Evolutionary conservation across 1,140 invertebrate genomes (phyloP), one percentile per base, ranked within the genome.

Genomic region (Ips nitidus): DNA sequence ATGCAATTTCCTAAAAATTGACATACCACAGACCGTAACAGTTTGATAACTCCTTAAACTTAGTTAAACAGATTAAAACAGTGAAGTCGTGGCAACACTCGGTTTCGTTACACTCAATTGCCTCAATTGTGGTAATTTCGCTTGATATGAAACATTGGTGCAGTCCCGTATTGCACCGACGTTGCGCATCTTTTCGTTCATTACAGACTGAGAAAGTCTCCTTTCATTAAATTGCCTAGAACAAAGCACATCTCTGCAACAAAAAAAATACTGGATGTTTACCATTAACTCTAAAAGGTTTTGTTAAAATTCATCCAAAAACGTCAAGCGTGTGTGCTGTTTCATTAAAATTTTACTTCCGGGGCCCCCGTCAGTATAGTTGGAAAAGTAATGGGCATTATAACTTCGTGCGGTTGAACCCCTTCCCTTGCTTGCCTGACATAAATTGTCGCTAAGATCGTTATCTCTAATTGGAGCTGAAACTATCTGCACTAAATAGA

Each of bases 331-430:
- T 42, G 39, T 59, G 41, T 62, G 7, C 36, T 22, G n/a, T 62
- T 62, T 62, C 60, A 60, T 43, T 41, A 43, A 60, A 60, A 41
- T 41, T 60, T 41, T 43, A 60, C 8, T 38, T 62, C 40, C 38
- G 6, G 57, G 39, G 5, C 45, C 42, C 40, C 42, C 57, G 53
- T 56, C 57, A 59, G 39, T 59, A 59, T 41, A 42, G 38, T 42
- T n/a, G 53, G 53, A 59, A 59, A 59, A 59, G 39, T 59, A 59
- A 59, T 59, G 57, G 57, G 57, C 57, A 59, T 59, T 59, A 41
- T 59, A 59, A 59, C 40, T 59, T 42, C 41, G 41, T 59, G 57
- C 57, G 57, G 57, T 59, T 59, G 39, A 59, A 59, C 57, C 57
- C 42, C 40, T 59, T 59, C 57, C 40, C 41, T 59, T 42, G 5